Base-by-base conservation (phyloP, 2,113 vertebrate genomes). In the Toxotes chatareus region DNA sequence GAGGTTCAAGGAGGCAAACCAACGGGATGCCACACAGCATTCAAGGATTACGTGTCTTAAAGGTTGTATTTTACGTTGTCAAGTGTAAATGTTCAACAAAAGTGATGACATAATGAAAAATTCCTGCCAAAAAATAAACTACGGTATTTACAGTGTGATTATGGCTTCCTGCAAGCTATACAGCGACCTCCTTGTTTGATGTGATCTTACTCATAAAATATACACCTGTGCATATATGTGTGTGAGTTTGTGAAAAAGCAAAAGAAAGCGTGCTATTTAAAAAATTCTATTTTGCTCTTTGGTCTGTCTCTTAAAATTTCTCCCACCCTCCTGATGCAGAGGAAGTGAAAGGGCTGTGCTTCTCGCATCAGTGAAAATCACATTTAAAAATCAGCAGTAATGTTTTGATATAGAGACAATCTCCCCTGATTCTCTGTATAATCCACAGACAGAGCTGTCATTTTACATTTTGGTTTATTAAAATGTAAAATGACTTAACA, bases 11-110 rank as follows among this genome's bases (percentile, higher is more conserved):
- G 13, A 51, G 1, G 6, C 1, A 66, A 71, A 76, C 42, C 17
- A 63, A 53, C 36, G 16, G 5, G 65, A 83, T 87, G 87, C 79
- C 79, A 73, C 9, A n/a, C 49, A 62, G 16, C 1, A 5, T 66
- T 60, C 11, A 77, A 27, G 62, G 59, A 9, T 71, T 51, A 21
- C n/a, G 23, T 16, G 3, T 36, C 5, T 64, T 4, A 63, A 55
- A 62, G 13, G 12, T 64, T 1, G 27, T 47, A 32, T 34, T 46
- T 61, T 5, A 21, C 7, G 27, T 23, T 63, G 36, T 14, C 10
- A 62, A 14, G 34, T 65, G 14, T 7, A 64, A 62, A 40, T 19
- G 11, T 4, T 57, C 10, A 21, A n/a, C 11, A 13, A 27, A 60
- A 46, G 16, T n/a, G 4, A 21, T 53, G 34, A 53, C 4, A 63